Base-by-base conservation (phyloP, 2,797 vertebrate species). In the Poecilia velifera region DNA sequence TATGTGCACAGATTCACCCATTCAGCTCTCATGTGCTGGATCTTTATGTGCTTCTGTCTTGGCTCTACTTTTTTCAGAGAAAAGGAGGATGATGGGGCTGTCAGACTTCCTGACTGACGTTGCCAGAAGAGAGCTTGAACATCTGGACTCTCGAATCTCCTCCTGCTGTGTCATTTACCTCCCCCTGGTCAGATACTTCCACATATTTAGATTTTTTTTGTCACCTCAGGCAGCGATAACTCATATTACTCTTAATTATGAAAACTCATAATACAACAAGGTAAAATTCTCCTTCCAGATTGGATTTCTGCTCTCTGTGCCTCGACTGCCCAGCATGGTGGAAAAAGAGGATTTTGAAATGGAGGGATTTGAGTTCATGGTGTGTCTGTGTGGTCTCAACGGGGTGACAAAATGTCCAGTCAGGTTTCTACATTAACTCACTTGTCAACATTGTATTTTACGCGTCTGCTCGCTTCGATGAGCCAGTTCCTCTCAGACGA, bases 101-200 rank as follows among this genome's bases (percentile, higher is more conserved):
- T 95, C 98, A 1, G 96, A 96, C 90, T 98, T 99, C 89, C 96
- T 99, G 76, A 98, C 98, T 2, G 97, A 98, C 73, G 97, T 99
- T 36, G 98, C 98, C 64, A 94, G 87, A 86, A 95, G 95, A 92
- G 98, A 99, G 91, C 76, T 99, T 82, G 96, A 98, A 77, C 94
- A 95, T 22, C 95, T 99, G 87, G 98, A 98, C 66, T 25, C 90
- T 20, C 92, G 89, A 0, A 97, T 99, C 85, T 95, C 97, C 8
- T 97, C 96, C 34, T 99, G 98, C 87, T 96, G 95, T 72, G 96
- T 99, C 82, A 97, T 98, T 90, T 99, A 99, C 91, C 97, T 99
- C 82, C 98, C 98, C 82, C 92, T 99, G 97, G 97, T 97, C 86
- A 87, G 86, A 78, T 34, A 55, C 70, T 66, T 82, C 39, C 31